A percentile compares a stretch with the other conserved stretches of the same genome.
Conservation (phyloP, 2,113 vertebrate genomes). For the Syngnathoides biaculeatus region DNA sequence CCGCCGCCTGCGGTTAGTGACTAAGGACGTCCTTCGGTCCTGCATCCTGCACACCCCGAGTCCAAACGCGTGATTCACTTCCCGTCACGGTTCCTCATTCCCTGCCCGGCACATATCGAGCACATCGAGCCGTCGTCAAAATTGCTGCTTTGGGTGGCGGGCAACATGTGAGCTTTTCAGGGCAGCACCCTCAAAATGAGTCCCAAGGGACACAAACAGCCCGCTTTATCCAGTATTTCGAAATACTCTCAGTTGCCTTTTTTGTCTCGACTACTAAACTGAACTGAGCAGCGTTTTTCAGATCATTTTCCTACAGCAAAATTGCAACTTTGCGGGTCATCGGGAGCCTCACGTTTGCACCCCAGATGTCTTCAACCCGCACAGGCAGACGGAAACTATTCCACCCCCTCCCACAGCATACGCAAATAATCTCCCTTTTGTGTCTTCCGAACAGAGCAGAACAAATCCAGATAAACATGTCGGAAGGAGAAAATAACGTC, state of each 20-base stretch:
- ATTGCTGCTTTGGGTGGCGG: not conserved
- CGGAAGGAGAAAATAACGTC: not conserved
- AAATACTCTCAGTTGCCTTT: too few relatives aligned
- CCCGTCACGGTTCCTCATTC: not conserved
- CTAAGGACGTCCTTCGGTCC: constrained; percentile 46
- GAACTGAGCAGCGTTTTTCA: not conserved
- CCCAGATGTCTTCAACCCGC: not conserved
- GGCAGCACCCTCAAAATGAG: too few relatives aligned
- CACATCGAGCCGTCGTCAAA: not conserved
- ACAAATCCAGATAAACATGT: constrained; percentile 21
- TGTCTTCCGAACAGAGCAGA: constrained; percentile 58
- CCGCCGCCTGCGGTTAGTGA: constrained; percentile 59
- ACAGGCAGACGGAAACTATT: constrained; percentile 60
- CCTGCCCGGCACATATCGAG: not conserved
- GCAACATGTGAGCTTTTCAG: not conserved
- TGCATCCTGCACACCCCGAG: constrained; percentile 20
- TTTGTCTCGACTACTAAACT: too few relatives aligned
- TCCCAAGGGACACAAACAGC: too few relatives aligned
- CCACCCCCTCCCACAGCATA: constrained; percentile 38
- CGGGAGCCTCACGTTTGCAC: not conserved
- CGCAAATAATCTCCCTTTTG: not conserved
- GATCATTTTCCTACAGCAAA: not conserved
- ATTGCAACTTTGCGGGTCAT: not conserved
- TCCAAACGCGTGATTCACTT: not conserved
- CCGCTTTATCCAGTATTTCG: too few relatives aligned